A percentile compares a stretch with the other conserved stretches of the same genome.
Evolutionary conservation across 2,113 vertebrate species (phyloP).

Genomic region (Rhea pennata): DNA sequence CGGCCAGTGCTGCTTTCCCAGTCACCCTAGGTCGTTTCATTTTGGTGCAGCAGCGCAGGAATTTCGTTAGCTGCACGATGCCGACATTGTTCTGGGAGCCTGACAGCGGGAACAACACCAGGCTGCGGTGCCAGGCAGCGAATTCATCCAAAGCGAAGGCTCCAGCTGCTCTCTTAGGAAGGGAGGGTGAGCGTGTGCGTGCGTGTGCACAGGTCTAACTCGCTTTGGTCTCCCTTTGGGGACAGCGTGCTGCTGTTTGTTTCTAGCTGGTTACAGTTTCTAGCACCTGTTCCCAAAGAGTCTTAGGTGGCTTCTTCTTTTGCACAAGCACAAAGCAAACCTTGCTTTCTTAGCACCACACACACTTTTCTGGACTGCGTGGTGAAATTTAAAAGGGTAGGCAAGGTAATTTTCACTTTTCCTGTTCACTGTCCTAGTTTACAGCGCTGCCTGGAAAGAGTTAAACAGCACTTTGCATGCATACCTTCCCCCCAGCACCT

Average conservation of each 20-base stretch:
- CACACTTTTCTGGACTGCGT: not conserved
- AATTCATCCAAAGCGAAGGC: not conserved
- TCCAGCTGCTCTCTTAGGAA: not conserved
- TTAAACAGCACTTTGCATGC: not conserved
- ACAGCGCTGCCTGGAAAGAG: not conserved
- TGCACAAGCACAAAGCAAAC: not conserved
- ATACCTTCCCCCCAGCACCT: fast-evolving
- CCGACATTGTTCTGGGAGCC: not conserved
- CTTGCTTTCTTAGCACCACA: not conserved
- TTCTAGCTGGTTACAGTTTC: not conserved
- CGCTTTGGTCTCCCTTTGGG: not conserved
- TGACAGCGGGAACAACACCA: not conserved
- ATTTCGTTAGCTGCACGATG: not conserved
- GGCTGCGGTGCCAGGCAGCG: not conserved
- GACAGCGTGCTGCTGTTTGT: not conserved
- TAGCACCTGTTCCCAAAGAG: not conserved
- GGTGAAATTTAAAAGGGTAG: fast-evolving
- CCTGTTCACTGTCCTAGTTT: not conserved
- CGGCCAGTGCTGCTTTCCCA: not conserved
- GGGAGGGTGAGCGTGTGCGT: not conserved
- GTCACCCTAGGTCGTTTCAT: not conserved
- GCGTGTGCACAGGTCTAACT: fast-evolving
- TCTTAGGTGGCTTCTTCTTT: not conserved
- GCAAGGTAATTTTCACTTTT: not conserved
- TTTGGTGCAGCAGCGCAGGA: not conserved